These are phyloP conservation scores for Tethea ocularis DNA, from an alignment of 2,888 invertebrate species.

Conservation along the genomic window DNA sequence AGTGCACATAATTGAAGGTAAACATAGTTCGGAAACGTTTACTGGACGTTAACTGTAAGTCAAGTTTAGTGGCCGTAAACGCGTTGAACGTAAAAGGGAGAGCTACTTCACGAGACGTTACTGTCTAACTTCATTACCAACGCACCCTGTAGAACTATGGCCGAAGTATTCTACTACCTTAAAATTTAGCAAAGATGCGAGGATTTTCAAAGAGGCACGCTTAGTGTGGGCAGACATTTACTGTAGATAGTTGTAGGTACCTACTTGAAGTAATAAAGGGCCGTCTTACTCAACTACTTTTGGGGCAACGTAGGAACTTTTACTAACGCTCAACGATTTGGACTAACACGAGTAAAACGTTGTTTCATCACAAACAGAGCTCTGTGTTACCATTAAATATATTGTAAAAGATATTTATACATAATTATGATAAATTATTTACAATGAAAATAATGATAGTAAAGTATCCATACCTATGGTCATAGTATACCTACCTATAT, in stretches of 20 bases:
- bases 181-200: slow-evolving; percentile 15
- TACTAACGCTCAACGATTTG: no score
- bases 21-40: slow-evolving; percentile 55
- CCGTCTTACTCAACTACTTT: no score
- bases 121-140: slow-evolving; percentile 67
- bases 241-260: not conserved
- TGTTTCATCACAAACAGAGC: no score
- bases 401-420: no score
- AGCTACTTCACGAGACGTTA: slow-evolving; percentile 48
- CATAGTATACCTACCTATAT: no score
- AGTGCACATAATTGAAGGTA: slow-evolving; percentile 41
- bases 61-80: slow-evolving; percentile 70
- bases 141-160: slow-evolving; percentile 27
- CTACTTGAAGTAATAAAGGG: not conserved
- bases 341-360: no score
- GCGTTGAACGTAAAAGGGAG: slow-evolving; percentile 58
- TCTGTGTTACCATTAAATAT: no score
- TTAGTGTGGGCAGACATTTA: not conserved
- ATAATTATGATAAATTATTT: no score
- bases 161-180: slow-evolving; percentile 16
- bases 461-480: no score
- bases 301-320: no score
- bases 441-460: no score
- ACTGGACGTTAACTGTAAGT: slow-evolving; percentile 57
- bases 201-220: not conserved